These are phyloP conservation scores for Oreohelix idahoensis DNA, from an alignment of 1,140 invertebrate species.

Conservation along the genomic window DNA sequence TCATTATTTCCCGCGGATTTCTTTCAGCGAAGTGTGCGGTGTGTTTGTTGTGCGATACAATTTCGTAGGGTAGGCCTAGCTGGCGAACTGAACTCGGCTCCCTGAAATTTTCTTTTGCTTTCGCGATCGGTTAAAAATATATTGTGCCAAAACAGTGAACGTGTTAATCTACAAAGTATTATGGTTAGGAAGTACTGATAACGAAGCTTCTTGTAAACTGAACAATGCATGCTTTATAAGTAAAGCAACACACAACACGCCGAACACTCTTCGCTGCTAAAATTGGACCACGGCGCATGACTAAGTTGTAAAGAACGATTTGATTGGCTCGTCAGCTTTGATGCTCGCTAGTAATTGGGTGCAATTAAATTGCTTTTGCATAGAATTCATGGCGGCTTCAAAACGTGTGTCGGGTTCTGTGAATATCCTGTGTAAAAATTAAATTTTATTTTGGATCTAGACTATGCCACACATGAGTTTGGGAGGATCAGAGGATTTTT, in stretches of 20 bases:
- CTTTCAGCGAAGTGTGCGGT: too few species aligned
- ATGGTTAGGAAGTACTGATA: too few species aligned
- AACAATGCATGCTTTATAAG: too few species aligned
- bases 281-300: slow-evolving; percentile 49
- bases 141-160: too few species aligned
- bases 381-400: slow-evolving; percentile 72
- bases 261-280: slow-evolving; percentile 28
- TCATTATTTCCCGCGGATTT: too few species aligned
- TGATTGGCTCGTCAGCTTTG: slow-evolving; percentile 62
- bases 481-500: slow-evolving; percentile 89
- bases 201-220: too few species aligned
- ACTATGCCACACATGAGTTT: slow-evolving; percentile 90
- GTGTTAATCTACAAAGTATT: too few species aligned
- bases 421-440: slow-evolving; percentile 53
- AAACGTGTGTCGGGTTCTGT: slow-evolving; percentile 66
- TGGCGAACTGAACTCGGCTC: too few species aligned
- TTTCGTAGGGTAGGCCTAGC: too few species aligned
- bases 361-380: slow-evolving; percentile 67
- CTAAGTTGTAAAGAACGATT: slow-evolving; percentile 61
- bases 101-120: too few species aligned
- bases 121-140: too few species aligned
- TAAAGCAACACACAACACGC: slow-evolving; percentile 29
- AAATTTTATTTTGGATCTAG: slow-evolving; percentile 66
- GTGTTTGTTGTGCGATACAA: too few species aligned
- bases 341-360: slow-evolving; percentile 69